These are phyloP conservation scores for Amphipyra berbera DNA, from an alignment of 2,888 invertebrate genomes.

Conservation along the genomic window DNA sequence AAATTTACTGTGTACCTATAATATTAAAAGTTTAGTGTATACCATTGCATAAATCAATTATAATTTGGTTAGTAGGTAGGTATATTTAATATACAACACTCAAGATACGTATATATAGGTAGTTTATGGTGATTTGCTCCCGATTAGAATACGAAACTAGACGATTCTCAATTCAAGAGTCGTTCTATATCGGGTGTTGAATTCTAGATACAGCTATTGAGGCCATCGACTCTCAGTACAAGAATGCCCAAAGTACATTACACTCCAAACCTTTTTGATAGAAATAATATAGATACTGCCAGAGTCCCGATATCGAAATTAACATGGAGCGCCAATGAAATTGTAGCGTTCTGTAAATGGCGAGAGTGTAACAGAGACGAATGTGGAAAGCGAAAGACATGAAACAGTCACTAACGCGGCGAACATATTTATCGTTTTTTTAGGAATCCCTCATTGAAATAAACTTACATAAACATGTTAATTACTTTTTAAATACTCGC, in stretches of 20 bases:
- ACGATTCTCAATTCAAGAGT: conserved; percentile 33
- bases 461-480: not conserved
- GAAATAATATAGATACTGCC: conserved; percentile 22
- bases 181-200: conserved; percentile 22
- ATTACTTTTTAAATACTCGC: too few relatives aligned
- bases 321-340: conserved; percentile 32
- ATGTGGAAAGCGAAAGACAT: conserved; percentile 65
- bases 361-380: conserved; percentile 56
- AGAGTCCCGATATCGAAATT: conserved; percentile 41
- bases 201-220: conserved; percentile 32
- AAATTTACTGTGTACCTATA: conserved; percentile 17
- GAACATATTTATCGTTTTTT: conserved; percentile 68
- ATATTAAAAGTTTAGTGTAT: not conserved
- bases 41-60: not conserved
- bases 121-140: conserved; percentile 14
- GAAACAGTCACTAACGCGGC: conserved; percentile 57
- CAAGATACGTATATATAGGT: too few relatives aligned
- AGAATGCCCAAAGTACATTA: conserved; percentile 23
- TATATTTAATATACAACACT: conserved; percentile 4
- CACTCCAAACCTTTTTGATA: conserved; percentile 17
- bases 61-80: not conserved
- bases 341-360: conserved; percentile 52
- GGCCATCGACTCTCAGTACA: conserved; percentile 15
- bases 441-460: conserved; percentile 21
- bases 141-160: conserved; percentile 41